Evolutionary conservation across 2,888 invertebrate species (phyloP), one percentile per base, ranked within the genome.

Genomic region (Drosophila bunnanda): DNA sequence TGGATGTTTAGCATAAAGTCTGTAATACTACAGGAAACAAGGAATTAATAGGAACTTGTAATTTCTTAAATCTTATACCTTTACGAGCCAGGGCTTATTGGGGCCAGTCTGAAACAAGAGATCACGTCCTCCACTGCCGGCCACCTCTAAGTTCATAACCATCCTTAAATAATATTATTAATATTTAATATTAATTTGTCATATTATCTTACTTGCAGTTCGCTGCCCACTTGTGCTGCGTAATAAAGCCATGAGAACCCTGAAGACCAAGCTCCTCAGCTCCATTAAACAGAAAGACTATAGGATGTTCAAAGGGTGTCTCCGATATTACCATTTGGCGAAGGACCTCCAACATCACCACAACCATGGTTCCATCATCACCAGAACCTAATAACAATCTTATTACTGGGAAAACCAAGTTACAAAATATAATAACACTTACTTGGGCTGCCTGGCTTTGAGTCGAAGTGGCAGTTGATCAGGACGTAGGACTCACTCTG

Each of bases 401-500:
- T 32, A 17, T 17, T 8, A 50, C 32, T 15, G 1, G 13, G 4
- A 20, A 32, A 30, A 13, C 1, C 48, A 8, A 2, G 4, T 8
- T 50, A 13, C 2, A 8, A 20, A 5, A 9, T 20, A 6, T 1
- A 1, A 15, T 4, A 34, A 1, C 0, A 39, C 52, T 46, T 20
- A 73, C 73, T 98, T 89, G 97, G 95, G 89, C 97, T 97, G 78
- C 95, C 96, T 25, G 97, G 95, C 69, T 97, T 97, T 39, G 97
- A 95, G 92, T 99, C 98, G 91, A 96, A 98, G 91, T 99, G 99
- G 77, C 98, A 97, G 93, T 98, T 99, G 60, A 99, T 93, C 30
- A 98, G 93, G 7, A 92, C 70, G 60, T 86, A 89, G 2, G 84
- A 82, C 12, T 83, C 68, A 44, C 90, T 90, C 1, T 75, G 79